These are phyloP conservation scores for Rhinogobius similis DNA, from an alignment of 2,113 vertebrate species.

Conservation along the genomic window DNA sequence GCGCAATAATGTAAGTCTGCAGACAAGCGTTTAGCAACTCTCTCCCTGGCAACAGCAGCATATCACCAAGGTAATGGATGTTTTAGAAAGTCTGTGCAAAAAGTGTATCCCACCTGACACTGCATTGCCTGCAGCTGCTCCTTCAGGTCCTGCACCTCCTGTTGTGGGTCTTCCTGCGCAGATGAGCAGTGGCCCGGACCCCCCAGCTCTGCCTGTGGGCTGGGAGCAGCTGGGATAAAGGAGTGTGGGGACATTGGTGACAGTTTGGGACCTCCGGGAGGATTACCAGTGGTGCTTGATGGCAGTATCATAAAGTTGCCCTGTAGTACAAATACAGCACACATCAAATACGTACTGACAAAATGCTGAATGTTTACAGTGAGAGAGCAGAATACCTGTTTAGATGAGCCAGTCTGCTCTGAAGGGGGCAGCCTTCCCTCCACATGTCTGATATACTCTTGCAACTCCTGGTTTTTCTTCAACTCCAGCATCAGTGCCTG, in stretches of 20 bases:
- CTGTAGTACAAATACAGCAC: slow-evolving; percentile 33
- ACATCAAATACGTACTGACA: background rate
- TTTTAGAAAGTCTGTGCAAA: slow-evolving; percentile 18
- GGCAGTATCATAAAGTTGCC: slow-evolving; percentile 34
- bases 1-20: slow-evolving; percentile 41
- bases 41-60: slow-evolving; percentile 65
- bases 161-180: slow-evolving; percentile 27
- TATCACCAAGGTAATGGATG: slow-evolving; percentile 26
- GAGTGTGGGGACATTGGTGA: slow-evolving; percentile 23
- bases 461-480: slow-evolving; percentile 82
- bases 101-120: slow-evolving; percentile 70
- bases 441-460: slow-evolving; percentile 75
- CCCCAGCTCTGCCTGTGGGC: slow-evolving; percentile 9
- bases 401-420: slow-evolving; percentile 46
- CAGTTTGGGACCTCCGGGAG: slow-evolving; percentile 16
- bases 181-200: slow-evolving; percentile 23
- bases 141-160: slow-evolving; percentile 72
- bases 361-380: background rate
- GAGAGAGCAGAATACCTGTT: slow-evolving; percentile 51
- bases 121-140: slow-evolving; percentile 76
- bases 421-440: slow-evolving; percentile 66
- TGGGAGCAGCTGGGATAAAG: slow-evolving; percentile 7
- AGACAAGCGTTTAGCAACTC: slow-evolving; percentile 27
- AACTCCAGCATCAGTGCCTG: slow-evolving; percentile 79
- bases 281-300: slow-evolving; percentile 10